A percentile compares a stretch with the other conserved stretches of the same genome.
Conservation (phyloP, 2,113 vertebrate species). For the Etia nguti region DNA sequence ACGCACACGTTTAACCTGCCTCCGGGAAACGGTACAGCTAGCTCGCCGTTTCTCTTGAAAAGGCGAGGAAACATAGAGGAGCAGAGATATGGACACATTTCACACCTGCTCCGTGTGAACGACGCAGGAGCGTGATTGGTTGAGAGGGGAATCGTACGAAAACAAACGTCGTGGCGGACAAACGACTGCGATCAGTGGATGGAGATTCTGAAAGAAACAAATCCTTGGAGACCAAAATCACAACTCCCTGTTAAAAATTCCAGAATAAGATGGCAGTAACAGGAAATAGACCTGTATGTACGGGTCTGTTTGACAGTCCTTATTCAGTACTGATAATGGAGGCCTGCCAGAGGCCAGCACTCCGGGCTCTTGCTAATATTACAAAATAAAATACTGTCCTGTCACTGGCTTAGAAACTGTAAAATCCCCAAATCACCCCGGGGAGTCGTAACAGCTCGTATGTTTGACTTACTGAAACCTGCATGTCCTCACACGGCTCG, state of each 20-base stretch:
- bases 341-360: background rate
- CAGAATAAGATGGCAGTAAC: background rate
- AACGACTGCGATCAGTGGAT: accelerated
- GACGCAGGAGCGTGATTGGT: accelerated
- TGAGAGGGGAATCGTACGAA: background rate
- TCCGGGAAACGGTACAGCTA: accelerated
- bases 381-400: background rate
- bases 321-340: background rate
- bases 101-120: accelerated
- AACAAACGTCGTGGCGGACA: background rate
- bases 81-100: background rate
- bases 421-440: background rate
- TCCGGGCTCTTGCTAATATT: accelerated
- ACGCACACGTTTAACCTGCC: background rate
- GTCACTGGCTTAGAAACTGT: too few species aligned
- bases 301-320: background rate
- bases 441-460: background rate
- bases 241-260: background rate
- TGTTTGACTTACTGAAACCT: background rate
- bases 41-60: background rate
- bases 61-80: background rate
- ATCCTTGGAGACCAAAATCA: background rate
- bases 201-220: background rate
- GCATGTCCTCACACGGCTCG: background rate
- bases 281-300: accelerated